phyloP scores from a whole-genome alignment of 2,797 vertebrate genomes.

The Dryobates pubescens region DNA sequence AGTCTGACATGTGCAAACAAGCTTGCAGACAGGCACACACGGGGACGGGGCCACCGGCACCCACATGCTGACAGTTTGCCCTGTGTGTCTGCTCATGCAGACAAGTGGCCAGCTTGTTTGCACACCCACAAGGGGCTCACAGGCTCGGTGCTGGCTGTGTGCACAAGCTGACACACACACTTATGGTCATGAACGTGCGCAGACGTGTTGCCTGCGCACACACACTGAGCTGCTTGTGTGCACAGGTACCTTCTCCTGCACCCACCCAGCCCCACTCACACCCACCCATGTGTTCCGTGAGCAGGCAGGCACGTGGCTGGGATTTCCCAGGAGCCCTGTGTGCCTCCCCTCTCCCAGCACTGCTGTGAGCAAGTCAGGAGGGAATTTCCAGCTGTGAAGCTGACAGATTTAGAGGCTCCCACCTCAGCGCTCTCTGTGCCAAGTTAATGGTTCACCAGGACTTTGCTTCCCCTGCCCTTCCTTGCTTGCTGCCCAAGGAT shows the following conservation, averaged over 20 bases:
- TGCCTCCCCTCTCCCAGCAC: background rate
- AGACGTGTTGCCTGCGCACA: background rate
- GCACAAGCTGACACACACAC: background rate
- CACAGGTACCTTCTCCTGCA: background rate
- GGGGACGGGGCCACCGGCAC: background rate
- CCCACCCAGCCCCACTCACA: background rate
- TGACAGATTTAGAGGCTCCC: background rate
- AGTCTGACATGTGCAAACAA: background rate
- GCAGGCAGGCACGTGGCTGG: rapidly evolving
- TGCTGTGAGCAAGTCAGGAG: background rate
- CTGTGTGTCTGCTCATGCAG: background rate
- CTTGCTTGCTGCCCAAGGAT: rapidly evolving
- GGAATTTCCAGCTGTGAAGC: conserved; percentile 32
- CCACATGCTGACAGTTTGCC: background rate
- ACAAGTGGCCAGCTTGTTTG: background rate
- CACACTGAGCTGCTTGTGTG: background rate
- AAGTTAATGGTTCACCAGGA: conserved; percentile 1
- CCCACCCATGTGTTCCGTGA: background rate
- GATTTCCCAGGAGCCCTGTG: background rate
- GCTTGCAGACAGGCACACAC: background rate
- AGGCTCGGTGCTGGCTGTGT: rapidly evolving
- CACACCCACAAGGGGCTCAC: background rate
- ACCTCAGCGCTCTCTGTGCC: background rate
- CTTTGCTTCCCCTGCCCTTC: background rate
- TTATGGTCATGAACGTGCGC: rapidly evolving